Evolutionary conservation across 2,888 invertebrate genomes (phyloP), one percentile per base, ranked within the genome.

Genomic region (Epinotia bilunana): DNA sequence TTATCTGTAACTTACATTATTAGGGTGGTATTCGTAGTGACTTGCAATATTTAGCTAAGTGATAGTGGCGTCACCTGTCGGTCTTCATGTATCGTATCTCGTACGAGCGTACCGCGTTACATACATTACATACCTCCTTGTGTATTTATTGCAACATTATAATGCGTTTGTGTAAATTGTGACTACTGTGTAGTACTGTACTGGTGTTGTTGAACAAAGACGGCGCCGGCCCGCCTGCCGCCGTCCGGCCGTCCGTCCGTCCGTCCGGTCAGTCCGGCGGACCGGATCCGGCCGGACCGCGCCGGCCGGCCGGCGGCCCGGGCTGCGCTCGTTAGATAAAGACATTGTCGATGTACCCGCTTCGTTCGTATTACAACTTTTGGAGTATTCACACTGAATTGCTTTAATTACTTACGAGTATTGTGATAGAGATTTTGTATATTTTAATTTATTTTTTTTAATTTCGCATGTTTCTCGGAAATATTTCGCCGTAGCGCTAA

Each of bases 381-480:
- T 91, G 92, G 92, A 93, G 92, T 92, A 92, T 93, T 93, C 93
- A 93, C 93, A 92, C 89, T 92, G 92, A 91, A 92, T 93, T 88
- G 94, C 94, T 94, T 94, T 93, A 94, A 93, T 93, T 94, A 93
- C 93, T 93, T 94, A 93, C 94, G 92, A 93, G 93, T 93, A 93
- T 94, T 94, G 94, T 93, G 94, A 93, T 94, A 94, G 94, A 94
- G 93, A 93, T 94, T 93, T 93, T 94, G 93, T 94, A 93, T 94
- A 93, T 93, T 93, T 92, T 94, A 93, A 94, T 93, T 94, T 93
- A 93, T 94, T 93, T 92, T 90, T 92, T 92, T 90, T 91, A 91
- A 92, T 92, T 93, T 93, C 90, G 91, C 93, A 92, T 88, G 90
- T 92, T 83, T 90, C 87, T 91, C 90, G 87, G 83, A 83, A 84